phyloP scores from a whole-genome alignment of 2,797 vertebrate species.

The Cryptoblepharus egeriae region DNA sequence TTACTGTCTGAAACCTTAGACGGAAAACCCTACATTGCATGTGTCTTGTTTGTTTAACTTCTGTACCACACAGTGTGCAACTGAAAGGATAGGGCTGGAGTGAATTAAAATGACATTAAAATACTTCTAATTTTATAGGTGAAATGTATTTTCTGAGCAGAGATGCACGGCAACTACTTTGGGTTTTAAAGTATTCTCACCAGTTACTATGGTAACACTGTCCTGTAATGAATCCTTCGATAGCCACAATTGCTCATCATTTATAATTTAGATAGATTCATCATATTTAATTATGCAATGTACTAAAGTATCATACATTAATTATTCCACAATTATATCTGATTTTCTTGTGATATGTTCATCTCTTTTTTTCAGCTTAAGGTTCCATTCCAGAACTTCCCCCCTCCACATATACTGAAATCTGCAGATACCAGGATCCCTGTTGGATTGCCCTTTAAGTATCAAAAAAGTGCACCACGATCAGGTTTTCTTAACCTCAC shows the following conservation, averaged over 20 bases:
- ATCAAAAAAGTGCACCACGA: too few relatives aligned
- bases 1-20: neutral
- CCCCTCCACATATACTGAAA: too few relatives aligned
- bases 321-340: constrained; percentile 16
- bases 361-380: neutral
- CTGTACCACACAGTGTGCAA: neutral
- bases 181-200: constrained; percentile 22
- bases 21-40: neutral
- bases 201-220: constrained; percentile 26
- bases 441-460: too few relatives aligned
- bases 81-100: neutral
- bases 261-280: constrained; percentile 16
- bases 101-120: neutral
- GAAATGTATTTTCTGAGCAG: neutral
- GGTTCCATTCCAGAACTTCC: too few relatives aligned
- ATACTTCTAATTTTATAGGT: neutral
- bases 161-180: neutral
- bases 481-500: too few relatives aligned
- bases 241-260: constrained; percentile 25
- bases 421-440: too few relatives aligned
- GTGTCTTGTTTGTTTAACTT: neutral
- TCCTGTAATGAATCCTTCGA: constrained; percentile 9
- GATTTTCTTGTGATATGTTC: neutral
- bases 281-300: constrained; percentile 36
- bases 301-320: constrained; percentile 16